Conservation (phyloP, 1,140 invertebrate genomes). For the Cephus cinctus region DNA sequence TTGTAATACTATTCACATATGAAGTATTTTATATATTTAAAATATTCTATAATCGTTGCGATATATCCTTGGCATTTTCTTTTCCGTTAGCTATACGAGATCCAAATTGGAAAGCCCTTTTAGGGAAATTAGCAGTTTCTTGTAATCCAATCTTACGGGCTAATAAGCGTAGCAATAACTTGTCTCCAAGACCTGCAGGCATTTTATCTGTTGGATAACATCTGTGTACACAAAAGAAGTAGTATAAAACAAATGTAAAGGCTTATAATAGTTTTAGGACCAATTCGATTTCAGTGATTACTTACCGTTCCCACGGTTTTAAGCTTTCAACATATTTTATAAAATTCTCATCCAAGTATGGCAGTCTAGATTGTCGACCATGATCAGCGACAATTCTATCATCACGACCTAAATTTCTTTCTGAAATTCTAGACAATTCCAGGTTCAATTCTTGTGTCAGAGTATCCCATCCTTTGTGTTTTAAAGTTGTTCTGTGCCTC, state of each 20-base stretch:
- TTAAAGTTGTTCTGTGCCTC: constrained; percentile 76
- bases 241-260: not conserved
- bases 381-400: constrained; percentile 83
- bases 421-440: constrained; percentile 85
- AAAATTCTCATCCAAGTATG: constrained; percentile 93
- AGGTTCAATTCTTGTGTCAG: constrained; percentile 69
- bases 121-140: constrained; percentile 71
- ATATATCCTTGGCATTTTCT: constrained; percentile 83
- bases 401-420: constrained; percentile 91
- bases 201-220: constrained; percentile 65
- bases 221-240: constrained; percentile 47
- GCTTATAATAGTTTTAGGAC: not conserved
- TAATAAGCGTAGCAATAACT: constrained; percentile 81
- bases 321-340: constrained; percentile 71
- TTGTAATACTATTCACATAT: too few relatives aligned
- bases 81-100: constrained; percentile 91
- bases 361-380: constrained; percentile 77
- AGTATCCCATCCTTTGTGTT: constrained; percentile 65
- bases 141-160: constrained; percentile 72
- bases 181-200: constrained; percentile 86
- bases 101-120: constrained; percentile 97
- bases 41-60: constrained; percentile 56
- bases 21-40: too few relatives aligned
- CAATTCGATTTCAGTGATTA: constrained; percentile 8
- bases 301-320: constrained; percentile 75